Percentiles rank a stretch among this genome's conserved stretches.
These are phyloP conservation scores for Drosophila setifemur DNA, from an alignment of 1,140 invertebrate genomes.

Conservation along the genomic window DNA sequence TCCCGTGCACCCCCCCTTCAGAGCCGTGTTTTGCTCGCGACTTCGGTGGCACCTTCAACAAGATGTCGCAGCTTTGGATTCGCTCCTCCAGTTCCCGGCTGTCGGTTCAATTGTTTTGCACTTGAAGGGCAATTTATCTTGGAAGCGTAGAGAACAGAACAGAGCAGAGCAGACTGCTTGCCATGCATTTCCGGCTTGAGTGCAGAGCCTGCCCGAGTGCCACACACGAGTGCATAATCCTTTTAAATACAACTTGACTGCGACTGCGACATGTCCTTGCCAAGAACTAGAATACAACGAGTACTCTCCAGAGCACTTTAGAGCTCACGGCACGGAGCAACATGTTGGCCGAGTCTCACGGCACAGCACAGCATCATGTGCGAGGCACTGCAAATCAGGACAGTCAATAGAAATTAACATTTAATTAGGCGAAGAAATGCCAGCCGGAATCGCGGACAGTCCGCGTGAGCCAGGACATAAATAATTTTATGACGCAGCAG, in stretches of 20 bases:
- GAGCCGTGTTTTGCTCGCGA: conserved; percentile 34
- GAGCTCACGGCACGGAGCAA: conserved; percentile 12
- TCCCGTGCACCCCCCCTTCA: neutral
- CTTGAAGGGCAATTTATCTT: conserved; percentile 73
- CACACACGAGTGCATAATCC: conserved; percentile 72
- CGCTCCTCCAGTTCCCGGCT: conserved; percentile 15
- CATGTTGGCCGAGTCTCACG: conserved; percentile 30
- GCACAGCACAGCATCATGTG: neutral
- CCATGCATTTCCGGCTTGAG: conserved; percentile 60
- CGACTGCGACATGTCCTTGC: conserved; percentile 42
- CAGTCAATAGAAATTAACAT: conserved; percentile 75
- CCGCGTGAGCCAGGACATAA: conserved; percentile 48
- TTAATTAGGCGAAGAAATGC: conserved; percentile 67
- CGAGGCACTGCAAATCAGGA: conserved; percentile 27
- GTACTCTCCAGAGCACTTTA: conserved; percentile 11
- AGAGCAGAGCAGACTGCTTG: no score
- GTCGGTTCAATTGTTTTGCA: conserved; percentile 69
- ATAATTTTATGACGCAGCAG: conserved; percentile 60
- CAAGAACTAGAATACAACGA: conserved; percentile 33
- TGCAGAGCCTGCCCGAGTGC: conserved; percentile 32
- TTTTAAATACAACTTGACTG: conserved; percentile 68
- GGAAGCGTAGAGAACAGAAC: conserved; percentile 40
- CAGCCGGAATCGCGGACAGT: conserved; percentile 40
- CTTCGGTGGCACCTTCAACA: conserved; percentile 29
- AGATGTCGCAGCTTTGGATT: conserved; percentile 26